Percentiles rank a stretch among this genome's conserved stretches.
phyloP scores from a whole-genome alignment of 2,888 invertebrate species.

The Mantis religiosa region DNA sequence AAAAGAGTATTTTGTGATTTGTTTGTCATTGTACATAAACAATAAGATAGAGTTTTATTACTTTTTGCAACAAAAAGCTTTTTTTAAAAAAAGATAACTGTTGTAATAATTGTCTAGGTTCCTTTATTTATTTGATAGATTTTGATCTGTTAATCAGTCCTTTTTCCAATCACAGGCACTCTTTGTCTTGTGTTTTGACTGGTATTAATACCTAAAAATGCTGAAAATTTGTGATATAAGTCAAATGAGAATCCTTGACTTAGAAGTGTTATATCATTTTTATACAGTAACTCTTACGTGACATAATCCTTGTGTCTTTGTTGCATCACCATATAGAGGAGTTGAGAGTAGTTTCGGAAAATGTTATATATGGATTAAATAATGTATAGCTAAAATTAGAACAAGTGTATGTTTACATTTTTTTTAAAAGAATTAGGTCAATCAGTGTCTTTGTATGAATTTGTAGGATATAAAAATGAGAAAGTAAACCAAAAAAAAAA shows the following conservation, averaged over 20 bases:
- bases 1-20: neutral
- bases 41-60: neutral
- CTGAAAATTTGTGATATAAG: neutral
- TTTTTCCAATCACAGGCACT: neutral
- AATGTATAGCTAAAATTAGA: slow-evolving; percentile 7
- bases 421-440: neutral
- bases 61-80: slow-evolving; percentile 5
- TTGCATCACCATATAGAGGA: neutral
- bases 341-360: neutral
- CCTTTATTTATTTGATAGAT: neutral
- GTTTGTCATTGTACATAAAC: neutral
- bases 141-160: neutral
- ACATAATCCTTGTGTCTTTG: neutral
- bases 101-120: neutral
- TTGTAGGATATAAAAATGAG: neutral
- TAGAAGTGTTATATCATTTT: neutral
- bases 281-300: slow-evolving; percentile 1
- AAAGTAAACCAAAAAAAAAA: neutral
- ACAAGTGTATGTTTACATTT: neutral
- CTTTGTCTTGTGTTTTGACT: neutral
- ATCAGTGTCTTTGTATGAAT: slow-evolving; percentile 7
- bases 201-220: neutral
- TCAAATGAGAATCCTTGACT: neutral
- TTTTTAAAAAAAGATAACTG: neutral
- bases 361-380: neutral